Evolutionary conservation across 2,113 vertebrate species (phyloP).

Genomic region (Corynorhinus townsendii): DNA sequence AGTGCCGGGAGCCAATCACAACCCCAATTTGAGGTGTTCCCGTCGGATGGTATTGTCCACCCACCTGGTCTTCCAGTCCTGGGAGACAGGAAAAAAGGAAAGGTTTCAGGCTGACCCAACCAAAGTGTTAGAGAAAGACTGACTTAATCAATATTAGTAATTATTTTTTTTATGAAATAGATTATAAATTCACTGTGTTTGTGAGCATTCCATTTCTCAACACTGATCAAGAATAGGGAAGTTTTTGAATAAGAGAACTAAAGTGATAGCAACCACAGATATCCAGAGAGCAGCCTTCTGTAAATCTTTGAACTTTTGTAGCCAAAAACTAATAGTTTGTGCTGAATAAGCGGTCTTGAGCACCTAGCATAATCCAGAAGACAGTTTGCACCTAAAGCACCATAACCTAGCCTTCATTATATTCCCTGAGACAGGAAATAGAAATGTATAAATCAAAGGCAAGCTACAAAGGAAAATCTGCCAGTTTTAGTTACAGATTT

Average conservation of each 20-base stretch:
- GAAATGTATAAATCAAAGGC: not conserved
- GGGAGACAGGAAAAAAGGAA: not conserved
- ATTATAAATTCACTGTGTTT: not conserved
- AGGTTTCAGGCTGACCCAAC: not conserved
- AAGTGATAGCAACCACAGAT: not conserved
- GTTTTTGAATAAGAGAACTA: not conserved
- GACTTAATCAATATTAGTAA: not conserved
- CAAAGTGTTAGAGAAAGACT: not conserved
- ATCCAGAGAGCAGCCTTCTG: not conserved
- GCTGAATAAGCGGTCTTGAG: not conserved
- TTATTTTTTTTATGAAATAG: not conserved
- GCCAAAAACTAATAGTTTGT: not conserved
- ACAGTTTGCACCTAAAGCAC: not conserved
- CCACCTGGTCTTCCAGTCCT: not conserved
- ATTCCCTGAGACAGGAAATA: not conserved
- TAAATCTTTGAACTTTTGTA: not conserved
- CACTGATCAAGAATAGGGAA: not conserved
- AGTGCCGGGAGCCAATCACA: not conserved
- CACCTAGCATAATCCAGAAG: not conserved
- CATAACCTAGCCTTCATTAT: not conserved
- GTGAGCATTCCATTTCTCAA: not conserved
- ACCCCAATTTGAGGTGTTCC: not conserved
- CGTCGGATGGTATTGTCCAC: not conserved
- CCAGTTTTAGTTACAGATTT: not conserved
- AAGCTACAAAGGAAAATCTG: not conserved